Conservation (phyloP, 2,888 invertebrate genomes). For the Trachelus stipa region DNA sequence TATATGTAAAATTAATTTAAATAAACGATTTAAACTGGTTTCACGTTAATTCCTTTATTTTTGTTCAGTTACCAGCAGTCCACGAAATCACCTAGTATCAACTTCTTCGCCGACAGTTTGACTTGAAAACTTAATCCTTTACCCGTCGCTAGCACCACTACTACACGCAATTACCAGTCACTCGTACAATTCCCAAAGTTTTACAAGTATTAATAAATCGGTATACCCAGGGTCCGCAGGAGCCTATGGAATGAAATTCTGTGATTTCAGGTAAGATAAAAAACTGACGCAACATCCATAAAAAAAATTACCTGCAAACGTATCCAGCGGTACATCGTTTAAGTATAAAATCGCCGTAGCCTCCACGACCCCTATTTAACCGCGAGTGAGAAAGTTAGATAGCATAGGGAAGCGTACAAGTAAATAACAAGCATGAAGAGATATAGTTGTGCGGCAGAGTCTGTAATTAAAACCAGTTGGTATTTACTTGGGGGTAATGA, state of each 20-base stretch:
- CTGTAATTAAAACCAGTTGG: slow-evolving; percentile 64
- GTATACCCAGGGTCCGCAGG: neutral
- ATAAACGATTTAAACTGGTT: no score
- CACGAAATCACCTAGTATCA: no score
- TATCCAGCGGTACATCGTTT: neutral
- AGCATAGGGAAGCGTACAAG: slow-evolving; percentile 46
- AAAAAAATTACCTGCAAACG: neutral
- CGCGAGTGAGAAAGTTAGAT: slow-evolving; percentile 56
- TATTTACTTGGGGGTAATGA: slow-evolving; percentile 64
- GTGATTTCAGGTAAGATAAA: neutral
- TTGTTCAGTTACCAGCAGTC: no score
- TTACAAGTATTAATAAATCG: neutral
- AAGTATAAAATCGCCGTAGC: neutral
- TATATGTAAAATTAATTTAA: neutral
- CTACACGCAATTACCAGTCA: no score
- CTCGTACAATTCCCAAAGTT: no score
- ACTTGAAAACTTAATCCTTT: neutral
- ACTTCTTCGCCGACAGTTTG: neutral
- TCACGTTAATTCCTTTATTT: no score
- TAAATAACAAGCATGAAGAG: slow-evolving; percentile 62
- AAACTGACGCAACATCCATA: neutral
- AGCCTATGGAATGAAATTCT: neutral
- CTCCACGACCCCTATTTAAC: slow-evolving; percentile 39
- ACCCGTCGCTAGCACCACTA: no score
- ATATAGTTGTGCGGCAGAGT: slow-evolving; percentile 51